Conservation (phyloP, 2,797 vertebrate species). For the Lagothrix lagotricha region DNA sequence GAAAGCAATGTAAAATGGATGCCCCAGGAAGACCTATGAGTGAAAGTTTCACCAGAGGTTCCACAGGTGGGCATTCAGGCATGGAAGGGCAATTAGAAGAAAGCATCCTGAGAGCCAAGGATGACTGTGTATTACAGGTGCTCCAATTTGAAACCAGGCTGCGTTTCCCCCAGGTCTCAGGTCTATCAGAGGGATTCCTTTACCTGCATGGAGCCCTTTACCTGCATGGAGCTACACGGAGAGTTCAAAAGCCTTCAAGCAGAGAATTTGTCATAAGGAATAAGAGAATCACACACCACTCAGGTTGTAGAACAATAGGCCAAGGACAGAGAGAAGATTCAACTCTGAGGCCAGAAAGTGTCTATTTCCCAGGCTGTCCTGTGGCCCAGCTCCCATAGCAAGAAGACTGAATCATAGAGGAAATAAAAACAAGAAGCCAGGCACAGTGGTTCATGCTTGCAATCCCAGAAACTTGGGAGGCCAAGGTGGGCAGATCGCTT, state of each 20-base stretch:
- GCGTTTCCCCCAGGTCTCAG: neutral
- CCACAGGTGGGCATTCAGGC: neutral
- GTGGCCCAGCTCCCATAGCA: neutral
- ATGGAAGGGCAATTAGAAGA: neutral
- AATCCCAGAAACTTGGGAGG: neutral
- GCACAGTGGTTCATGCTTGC: neutral
- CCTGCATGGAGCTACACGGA: neutral
- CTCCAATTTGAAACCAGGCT: neutral
- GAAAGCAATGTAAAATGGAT: neutral
- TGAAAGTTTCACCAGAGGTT: neutral
- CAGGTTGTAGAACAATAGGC: neutral
- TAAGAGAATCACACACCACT: neutral
- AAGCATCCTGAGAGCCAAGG: neutral
- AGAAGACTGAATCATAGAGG: neutral
- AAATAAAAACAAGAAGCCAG: neutral
- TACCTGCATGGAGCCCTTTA: neutral
- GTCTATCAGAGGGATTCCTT: neutral
- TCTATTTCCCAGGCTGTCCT: neutral
- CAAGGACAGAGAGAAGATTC: neutral
- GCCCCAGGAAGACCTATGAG: neutral
- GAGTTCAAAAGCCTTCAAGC: neutral
- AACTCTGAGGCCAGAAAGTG: neutral
- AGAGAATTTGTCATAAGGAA: neutral
- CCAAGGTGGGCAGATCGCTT: too few relatives aligned
- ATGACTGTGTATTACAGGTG: accelerated